A percentile compares a stretch with the other conserved stretches of the same genome.
Conservation (phyloP, 2,888 invertebrate genomes). For the Stratiomys singularior region DNA sequence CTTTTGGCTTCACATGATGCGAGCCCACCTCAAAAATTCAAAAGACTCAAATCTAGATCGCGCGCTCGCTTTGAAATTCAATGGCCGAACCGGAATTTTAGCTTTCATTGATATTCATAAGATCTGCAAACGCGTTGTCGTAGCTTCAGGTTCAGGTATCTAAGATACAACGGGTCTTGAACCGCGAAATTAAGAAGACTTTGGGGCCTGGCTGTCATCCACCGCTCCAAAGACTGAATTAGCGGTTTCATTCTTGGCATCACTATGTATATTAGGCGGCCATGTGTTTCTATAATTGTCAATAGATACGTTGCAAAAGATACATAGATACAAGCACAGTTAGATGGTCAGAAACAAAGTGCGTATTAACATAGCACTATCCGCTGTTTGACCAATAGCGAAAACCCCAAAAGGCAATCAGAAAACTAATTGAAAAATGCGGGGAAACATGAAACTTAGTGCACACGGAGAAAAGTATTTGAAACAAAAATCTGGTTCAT, state of each 20-base stretch:
- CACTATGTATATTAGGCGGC: constrained; percentile 12
- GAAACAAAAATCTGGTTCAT: neutral
- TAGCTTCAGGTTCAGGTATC: constrained; percentile 6
- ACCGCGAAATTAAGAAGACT: neutral
- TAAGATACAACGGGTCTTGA: constrained; percentile 5
- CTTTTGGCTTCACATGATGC: neutral
- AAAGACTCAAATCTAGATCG: constrained; percentile 39
- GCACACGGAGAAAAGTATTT: neutral
- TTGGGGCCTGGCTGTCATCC: neutral
- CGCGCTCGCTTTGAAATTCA: constrained; percentile 34
- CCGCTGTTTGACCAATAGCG: neutral
- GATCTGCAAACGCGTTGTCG: neutral
- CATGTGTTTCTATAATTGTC: neutral
- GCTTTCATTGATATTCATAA: constrained; percentile 40
- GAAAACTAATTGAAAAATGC: constrained; percentile 14
- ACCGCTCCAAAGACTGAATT: constrained; percentile 3
- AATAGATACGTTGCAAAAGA: neutral
- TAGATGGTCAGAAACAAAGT: no score
- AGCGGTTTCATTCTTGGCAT: constrained; percentile 11
- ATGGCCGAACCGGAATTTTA: constrained; percentile 43
- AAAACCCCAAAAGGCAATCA: neutral
- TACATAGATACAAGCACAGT: neutral
- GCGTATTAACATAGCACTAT: neutral
- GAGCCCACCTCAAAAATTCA: constrained; percentile 1
- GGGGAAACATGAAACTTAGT: constrained; percentile 1